Base-by-base conservation (phyloP, 2,113 vertebrate genomes). In the Neoarius graeffei region DNA sequence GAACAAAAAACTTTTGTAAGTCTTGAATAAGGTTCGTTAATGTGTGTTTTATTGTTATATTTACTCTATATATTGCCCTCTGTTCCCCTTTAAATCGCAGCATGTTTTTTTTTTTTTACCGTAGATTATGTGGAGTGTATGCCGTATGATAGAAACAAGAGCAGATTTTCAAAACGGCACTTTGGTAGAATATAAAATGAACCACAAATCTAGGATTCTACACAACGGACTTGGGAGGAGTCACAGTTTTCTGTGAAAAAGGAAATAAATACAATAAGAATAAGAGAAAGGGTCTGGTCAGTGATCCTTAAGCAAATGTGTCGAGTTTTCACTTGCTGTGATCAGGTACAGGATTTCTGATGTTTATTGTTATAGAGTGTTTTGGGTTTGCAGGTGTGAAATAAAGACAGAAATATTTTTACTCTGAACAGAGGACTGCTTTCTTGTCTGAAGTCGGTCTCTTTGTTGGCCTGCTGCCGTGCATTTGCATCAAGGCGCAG, bases 401-500 rank as follows among this genome's bases (percentile, higher is more conserved):
- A 6, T 77, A 52, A 50, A 54, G 50, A 7, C 25, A n/a, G 50
- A 7, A 11, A 54, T 54, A 54, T 54, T 54, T 7, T 54, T 54
- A 74, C 42, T 42, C 73, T 52, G 25, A 80, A 66, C 59, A n/a
- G 20, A 59, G 48, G 60, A 25, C 57, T 62, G 20, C 19, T 20
- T 42, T 82, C 10, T 52, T 25, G 81, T 74, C 66, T 69, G 85
- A 91, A 92, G 91, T 93, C 88, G 89, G 91, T 92, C 92, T 92
- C 89, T 93, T 91, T 85, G 90, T 89, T 52, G 74, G 89, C 86
- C 91, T 94, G 94, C 92, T 91, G 35, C 88, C 91, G 86, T 90
- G 87, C 83, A 89, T 95, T 91, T 93, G 89, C 91, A 90, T 95
- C 93, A 95, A 92, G 90, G 87, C 59, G n/a, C 23, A 60, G 90